Conservation (phyloP, 1,140 invertebrate species). For the Aphaenogaster ashmeadi region DNA sequence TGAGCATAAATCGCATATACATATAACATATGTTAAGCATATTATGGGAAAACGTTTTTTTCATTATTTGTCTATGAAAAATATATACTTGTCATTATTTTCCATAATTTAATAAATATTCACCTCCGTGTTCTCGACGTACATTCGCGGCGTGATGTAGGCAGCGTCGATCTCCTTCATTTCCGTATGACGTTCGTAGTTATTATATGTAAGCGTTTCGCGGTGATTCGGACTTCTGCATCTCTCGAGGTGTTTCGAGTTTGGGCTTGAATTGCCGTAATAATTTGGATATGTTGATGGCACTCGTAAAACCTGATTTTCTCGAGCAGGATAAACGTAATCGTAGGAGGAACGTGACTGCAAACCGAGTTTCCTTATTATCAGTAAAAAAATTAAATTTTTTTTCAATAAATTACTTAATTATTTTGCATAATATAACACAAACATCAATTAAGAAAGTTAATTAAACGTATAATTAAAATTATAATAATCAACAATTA, state of each 20-base stretch:
- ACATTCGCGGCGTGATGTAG: constrained; percentile 80
- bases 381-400: neutral
- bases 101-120: constrained; percentile 61
- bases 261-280: constrained; percentile 80
- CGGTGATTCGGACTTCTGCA: constrained; percentile 62
- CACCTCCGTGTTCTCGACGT: constrained; percentile 81
- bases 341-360: constrained; percentile 80
- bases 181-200: constrained; percentile 83
- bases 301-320: constrained; percentile 62
- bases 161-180: constrained; percentile 83
- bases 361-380: constrained; percentile 35
- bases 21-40: neutral
- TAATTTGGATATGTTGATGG: constrained; percentile 78
- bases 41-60: neutral
- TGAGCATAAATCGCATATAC: neutral
- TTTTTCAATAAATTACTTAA: neutral
- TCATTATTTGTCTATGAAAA: neutral
- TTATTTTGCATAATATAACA: constrained; percentile 13
- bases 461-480: constrained; percentile 2
- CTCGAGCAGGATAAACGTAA: constrained; percentile 76
- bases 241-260: constrained; percentile 63
- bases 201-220: constrained; percentile 79
- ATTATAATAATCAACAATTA: neutral
- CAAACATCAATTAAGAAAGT: neutral
- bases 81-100: neutral